Base-by-base conservation (phyloP, 1,140 invertebrate species). In the Papilio machaon region DNA sequence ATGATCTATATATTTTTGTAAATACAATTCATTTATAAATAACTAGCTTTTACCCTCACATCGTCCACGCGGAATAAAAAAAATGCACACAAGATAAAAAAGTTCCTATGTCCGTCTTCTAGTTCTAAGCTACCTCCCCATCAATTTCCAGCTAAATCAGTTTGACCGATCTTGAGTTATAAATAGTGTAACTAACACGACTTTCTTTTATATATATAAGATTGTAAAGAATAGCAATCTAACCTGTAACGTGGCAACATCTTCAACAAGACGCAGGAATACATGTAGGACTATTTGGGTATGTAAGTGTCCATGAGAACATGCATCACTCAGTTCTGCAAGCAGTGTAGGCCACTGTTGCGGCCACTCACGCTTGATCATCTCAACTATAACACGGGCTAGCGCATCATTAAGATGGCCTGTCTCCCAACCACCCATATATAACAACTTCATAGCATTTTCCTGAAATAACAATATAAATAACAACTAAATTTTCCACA, bases 331-430 rank as follows among this genome's bases (percentile, higher is more conserved):
- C 0, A 99, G 94, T 90, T 99, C 98, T 0, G 96, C 94, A 13
- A 99, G 90, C 11, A 99, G 89, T 1, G 97, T 96, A 1, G 98
- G 97, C 98, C 98, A 99, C 81, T 99, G 98, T 90, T 99, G 98
- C 0, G 98, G 98, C 98, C 98, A 99, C 91, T 99, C 98, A 17
- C 98, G 94, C 91, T 99, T 99, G 15, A 98, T 97, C 96, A 99
- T 98, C 95, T 99, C 98, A 0, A 99, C 98, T 80, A 99, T 96
- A 19, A 99, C 97, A 73, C 98, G 95, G 19, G 98, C 98, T 13
- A 99, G 91, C 8, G 97, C 98, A 95, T 98, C 98, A 92, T 99
- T 98, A 79, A 98, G 96, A 90, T 98, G 97, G 47, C 96, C 95
- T 17, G 95, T 96, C 52, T 96, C 95, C 90, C 96, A 96, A 17